phyloP scores from a whole-genome alignment of 2,888 invertebrate genomes.

The Allolobophora icterica region DNA sequence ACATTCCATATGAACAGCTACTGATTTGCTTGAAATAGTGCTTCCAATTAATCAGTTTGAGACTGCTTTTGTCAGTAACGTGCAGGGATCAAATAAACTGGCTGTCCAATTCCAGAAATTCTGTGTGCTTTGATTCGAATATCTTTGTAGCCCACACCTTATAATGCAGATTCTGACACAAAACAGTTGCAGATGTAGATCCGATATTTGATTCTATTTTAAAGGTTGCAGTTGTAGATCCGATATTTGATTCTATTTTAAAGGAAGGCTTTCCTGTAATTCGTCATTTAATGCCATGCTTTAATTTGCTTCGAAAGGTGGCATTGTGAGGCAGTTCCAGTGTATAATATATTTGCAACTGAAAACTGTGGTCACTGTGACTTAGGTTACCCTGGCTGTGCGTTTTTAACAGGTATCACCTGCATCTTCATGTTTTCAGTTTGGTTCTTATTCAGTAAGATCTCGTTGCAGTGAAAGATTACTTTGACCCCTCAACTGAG shows the following conservation, averaged over 20 bases:
- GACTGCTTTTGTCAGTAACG: background rate
- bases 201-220: background rate
- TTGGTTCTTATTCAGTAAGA: background rate
- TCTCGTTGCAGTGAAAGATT: background rate
- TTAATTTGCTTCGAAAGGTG: background rate
- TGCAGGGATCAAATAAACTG: background rate
- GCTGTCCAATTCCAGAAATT: background rate
- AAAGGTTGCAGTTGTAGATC: background rate
- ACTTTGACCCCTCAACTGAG: background rate
- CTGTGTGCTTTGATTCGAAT: background rate
- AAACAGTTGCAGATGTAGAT: background rate
- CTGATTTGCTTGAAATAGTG: background rate
- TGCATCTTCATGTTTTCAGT: background rate
- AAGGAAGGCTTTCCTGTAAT: too few species aligned
- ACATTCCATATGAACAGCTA: background rate
- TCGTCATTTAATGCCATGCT: too few species aligned
- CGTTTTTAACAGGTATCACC: background rate
- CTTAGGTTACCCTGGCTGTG: background rate
- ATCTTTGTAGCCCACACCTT: background rate
- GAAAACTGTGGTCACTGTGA: background rate
- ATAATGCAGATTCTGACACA: background rate
- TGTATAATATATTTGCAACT: background rate
- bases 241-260: background rate
- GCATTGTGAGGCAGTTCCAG: background rate
- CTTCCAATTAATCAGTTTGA: background rate